Conservation (phyloP, 2,888 invertebrate genomes). For the Agonopterix alstromeriana region DNA sequence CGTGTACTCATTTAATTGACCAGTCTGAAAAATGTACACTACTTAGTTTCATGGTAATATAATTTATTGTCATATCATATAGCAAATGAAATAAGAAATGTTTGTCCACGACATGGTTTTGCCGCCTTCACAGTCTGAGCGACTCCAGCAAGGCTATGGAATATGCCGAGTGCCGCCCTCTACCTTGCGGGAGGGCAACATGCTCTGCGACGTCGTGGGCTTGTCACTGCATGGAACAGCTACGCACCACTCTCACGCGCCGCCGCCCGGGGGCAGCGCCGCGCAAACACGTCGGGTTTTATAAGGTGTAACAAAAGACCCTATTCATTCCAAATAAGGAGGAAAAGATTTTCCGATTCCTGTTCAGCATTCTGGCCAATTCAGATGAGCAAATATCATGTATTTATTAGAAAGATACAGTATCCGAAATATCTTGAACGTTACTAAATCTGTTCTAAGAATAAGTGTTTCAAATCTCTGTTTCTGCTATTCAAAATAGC, state of each 20-base stretch:
- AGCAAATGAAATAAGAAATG: constrained; percentile 4
- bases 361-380: too few relatives aligned
- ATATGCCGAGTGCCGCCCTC: constrained; percentile 80
- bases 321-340: too few relatives aligned
- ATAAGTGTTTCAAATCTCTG: too few relatives aligned
- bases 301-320: background rate
- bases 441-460: too few relatives aligned
- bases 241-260: constrained; percentile 61
- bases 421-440: too few relatives aligned
- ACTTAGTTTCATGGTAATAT: background rate
- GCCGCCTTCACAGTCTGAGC: constrained; percentile 80
- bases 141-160: constrained; percentile 85
- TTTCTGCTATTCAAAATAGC: too few relatives aligned
- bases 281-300: constrained; percentile 51
- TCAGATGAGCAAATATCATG: too few relatives aligned
- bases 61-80: background rate
- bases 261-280: constrained; percentile 41
- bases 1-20: constrained; percentile 98
- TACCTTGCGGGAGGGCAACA: constrained; percentile 68
- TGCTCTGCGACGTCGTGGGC: constrained; percentile 81
- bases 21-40: constrained; percentile 80
- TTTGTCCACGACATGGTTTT: constrained; percentile 83
- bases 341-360: too few relatives aligned
- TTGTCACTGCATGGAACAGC: constrained; percentile 70
- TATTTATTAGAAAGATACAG: too few relatives aligned